Evolutionary conservation across 2,797 vertebrate genomes (phyloP).

Genomic region (Crenuchus spilurus): DNA sequence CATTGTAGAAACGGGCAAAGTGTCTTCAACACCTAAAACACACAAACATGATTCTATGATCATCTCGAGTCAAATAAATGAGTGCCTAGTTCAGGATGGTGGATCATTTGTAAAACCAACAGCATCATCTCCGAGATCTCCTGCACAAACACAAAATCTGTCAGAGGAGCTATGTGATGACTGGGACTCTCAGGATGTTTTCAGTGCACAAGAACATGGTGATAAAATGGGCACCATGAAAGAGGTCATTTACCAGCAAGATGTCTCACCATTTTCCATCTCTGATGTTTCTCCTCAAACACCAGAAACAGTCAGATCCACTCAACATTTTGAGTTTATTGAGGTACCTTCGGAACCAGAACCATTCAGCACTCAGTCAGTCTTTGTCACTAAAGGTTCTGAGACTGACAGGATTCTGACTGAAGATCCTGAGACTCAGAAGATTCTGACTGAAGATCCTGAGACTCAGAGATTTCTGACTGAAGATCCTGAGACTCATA

Average conservation of each 20-base stretch:
- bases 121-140: slow-evolving; percentile 4
- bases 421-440: neutral
- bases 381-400: neutral
- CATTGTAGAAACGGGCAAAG: neutral
- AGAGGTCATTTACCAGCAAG: slow-evolving; percentile 47
- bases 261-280: slow-evolving; percentile 55
- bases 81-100: slow-evolving; percentile 5
- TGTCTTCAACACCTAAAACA: neutral
- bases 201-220: neutral
- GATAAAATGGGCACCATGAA: slow-evolving; percentile 30
- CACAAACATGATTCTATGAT: neutral
- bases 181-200: neutral
- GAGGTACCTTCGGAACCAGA: slow-evolving; percentile 50
- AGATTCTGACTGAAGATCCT: neutral
- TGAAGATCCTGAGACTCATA: neutral
- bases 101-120: neutral
- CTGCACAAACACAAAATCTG: neutral
- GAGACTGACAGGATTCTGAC: neutral
- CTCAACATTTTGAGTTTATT: slow-evolving; percentile 67
- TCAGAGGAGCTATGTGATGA: neutral
- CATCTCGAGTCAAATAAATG: neutral
- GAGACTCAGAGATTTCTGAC: slow-evolving; percentile 6
- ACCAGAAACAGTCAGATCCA: slow-evolving; percentile 58
- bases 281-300: slow-evolving; percentile 62
- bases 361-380: neutral